phyloP scores from a whole-genome alignment of 2,113 vertebrate species.

The Acanthisitta chloris region DNA sequence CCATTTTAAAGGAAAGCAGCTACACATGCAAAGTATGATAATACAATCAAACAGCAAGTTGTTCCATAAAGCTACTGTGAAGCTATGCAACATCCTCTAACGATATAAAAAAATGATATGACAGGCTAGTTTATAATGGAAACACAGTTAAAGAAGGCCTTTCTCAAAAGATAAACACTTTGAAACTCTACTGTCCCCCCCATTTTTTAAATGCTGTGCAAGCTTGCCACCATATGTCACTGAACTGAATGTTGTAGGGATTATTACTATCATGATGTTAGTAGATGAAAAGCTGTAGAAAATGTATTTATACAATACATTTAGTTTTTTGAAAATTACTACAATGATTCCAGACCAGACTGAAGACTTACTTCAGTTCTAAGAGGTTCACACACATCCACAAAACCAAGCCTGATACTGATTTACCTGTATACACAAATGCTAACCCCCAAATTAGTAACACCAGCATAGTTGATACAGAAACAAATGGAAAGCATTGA shows the following conservation, averaged over 20 bases:
- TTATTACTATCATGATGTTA: neutral
- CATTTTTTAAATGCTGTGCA: neutral
- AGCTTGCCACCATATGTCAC: fast-evolving
- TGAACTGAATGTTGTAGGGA: neutral
- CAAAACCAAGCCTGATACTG: neutral
- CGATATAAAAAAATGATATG: neutral
- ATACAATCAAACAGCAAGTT: neutral
- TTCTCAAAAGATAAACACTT: neutral
- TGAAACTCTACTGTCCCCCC: neutral
- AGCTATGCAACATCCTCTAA: neutral
- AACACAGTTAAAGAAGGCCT: neutral
- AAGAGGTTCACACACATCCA: neutral
- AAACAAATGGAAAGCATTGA: neutral
- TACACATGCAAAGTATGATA: neutral
- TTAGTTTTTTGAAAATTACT: neutral
- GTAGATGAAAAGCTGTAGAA: neutral
- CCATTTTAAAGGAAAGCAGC: neutral
- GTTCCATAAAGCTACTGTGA: neutral
- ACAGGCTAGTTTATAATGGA: neutral
- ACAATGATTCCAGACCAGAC: neutral
- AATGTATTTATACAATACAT: neutral
- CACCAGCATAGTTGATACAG: neutral
- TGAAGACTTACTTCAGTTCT: neutral
- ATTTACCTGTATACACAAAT: neutral
- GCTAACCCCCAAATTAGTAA: neutral